Evolutionary conservation across 1,140 invertebrate species (phyloP), one percentile per base, ranked within the genome.

Genomic region (Andricus grossulariae): DNA sequence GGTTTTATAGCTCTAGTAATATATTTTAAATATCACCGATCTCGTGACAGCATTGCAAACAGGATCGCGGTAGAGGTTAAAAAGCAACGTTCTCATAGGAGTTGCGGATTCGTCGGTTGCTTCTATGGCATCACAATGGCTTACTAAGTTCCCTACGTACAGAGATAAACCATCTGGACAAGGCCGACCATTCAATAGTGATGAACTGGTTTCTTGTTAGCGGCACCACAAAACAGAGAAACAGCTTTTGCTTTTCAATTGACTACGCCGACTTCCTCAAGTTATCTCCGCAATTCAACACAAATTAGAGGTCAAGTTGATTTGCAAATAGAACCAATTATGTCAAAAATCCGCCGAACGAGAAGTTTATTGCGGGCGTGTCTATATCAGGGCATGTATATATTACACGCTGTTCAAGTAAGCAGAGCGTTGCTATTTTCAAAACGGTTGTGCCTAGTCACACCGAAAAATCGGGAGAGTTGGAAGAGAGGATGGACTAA

Each of bases 101-200:
- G 13, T 66, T 16, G 57, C 57, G 32, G 55, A 57, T 57, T 25
- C 55, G 2, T 18, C 8, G 2, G 57, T 66, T 32, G 57, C 80
- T 85, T 84, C 86, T 85, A 87, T 86, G 86, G 83, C 84, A 88
- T 87, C 83, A 88, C 85, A 87, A 88, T 88, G 83, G 83, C 85
- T 86, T 86, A 86, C 85, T 86, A 88, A 88, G 84, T 86, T 85
- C 81, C 80, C 60, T 85, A 79, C 82, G 83, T 86, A 85, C 85
- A 83, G 83, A 88, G 86, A 88, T 87, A 88, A 87, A 86, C 82
- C 85, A 87, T 87, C 86, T 87, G 80, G 82, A 88, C 85, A 84
- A 87, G 86, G 82, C 84, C 82, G 82, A 83, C 85, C 79, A 88
- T 85, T 88, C 85, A 85, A 88, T 86, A 88, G 82, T 86, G 83